A percentile compares a stretch with the other conserved stretches of the same genome.
Evolutionary conservation across 2,113 vertebrate genomes (phyloP).

Genomic region (Notiomystis cincta): DNA sequence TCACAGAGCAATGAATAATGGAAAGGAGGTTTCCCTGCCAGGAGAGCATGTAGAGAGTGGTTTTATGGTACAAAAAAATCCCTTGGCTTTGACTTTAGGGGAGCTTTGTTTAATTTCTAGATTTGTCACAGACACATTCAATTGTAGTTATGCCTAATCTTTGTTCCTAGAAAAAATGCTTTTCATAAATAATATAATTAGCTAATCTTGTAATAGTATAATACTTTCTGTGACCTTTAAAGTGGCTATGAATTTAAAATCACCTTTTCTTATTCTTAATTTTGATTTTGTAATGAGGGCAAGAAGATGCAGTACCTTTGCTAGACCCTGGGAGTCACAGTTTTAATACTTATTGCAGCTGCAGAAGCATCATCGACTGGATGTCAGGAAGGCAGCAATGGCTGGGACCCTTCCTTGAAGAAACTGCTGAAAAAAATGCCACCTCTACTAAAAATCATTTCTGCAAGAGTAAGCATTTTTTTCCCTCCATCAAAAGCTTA

Average conservation of each 20-base stretch:
- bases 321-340: constrained; percentile 54
- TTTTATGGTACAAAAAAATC: background rate
- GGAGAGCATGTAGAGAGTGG: background rate
- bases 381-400: background rate
- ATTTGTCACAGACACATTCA: constrained; percentile 36
- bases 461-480: background rate
- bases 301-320: constrained; percentile 33
- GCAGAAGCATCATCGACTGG: background rate
- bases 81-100: background rate
- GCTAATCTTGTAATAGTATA: background rate
- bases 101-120: constrained; percentile 7
- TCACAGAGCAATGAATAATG: background rate
- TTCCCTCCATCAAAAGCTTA: background rate
- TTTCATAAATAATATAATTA: constrained; percentile 53
- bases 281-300: background rate
- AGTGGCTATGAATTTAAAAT: constrained; percentile 14
- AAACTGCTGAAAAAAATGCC: background rate
- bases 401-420: background rate
- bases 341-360: constrained; percentile 52
- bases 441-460: background rate
- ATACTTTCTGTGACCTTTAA: constrained; percentile 36
- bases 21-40: background rate
- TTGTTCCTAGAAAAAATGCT: constrained; percentile 37
- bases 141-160: constrained; percentile 10
- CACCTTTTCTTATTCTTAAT: background rate